These are phyloP conservation scores for Pristionchus japonicus DNA, from an alignment of 2,888 invertebrate genomes.

Conservation along the genomic window DNA sequence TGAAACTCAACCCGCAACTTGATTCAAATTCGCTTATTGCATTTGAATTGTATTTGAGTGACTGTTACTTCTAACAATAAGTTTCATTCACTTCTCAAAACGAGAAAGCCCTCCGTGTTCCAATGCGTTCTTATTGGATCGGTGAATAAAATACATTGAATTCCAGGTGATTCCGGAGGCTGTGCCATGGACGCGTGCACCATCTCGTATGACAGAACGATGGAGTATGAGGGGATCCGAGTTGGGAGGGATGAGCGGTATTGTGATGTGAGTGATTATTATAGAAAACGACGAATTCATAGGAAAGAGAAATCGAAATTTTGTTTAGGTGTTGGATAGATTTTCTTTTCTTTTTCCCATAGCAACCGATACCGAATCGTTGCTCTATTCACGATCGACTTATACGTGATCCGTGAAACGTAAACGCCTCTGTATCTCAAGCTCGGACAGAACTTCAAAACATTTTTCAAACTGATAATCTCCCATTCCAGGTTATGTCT, in stretches of 20 bases:
- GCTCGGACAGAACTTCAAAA: neutral
- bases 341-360: neutral
- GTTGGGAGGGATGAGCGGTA: neutral
- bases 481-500: neutral
- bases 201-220: neutral
- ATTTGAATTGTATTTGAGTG: too few species aligned
- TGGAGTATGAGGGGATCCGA: conserved; percentile 41
- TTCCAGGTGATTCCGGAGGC: neutral
- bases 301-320: too few species aligned
- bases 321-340: neutral
- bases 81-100: too few species aligned
- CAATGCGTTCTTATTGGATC: too few species aligned
- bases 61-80: too few species aligned
- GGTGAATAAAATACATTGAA: neutral
- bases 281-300: too few species aligned
- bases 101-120: too few species aligned
- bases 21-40: too few species aligned
- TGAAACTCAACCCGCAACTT: neutral
- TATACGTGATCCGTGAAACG: too few species aligned
- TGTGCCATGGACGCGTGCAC: conserved; percentile 37
- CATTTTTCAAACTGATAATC: neutral
- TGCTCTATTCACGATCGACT: too few species aligned
- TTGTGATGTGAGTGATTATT: conserved; percentile 3
- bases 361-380: too few species aligned
- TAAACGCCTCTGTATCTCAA: neutral